Evolutionary conservation across 2,888 invertebrate species (phyloP).

Genomic region (Ormyrus pomaceus): DNA sequence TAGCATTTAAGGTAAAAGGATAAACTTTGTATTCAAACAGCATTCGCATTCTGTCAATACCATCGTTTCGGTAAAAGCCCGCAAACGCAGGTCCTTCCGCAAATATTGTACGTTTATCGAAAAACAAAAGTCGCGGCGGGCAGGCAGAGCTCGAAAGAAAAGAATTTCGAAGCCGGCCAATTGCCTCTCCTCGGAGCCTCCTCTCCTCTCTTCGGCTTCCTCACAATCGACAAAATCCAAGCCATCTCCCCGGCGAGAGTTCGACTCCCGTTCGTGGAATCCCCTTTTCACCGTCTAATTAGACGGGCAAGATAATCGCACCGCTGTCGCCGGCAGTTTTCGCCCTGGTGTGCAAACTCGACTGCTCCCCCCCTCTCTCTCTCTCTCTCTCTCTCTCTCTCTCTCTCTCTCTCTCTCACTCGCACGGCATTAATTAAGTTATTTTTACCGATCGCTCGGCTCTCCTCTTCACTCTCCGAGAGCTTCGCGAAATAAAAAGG

Average conservation of each 20-base stretch:
- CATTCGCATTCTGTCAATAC: too few relatives aligned
- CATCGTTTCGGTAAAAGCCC: neutral
- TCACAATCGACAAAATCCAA: conserved; percentile 47
- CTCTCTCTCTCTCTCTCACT: too few relatives aligned
- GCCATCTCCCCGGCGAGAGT: conserved; percentile 23
- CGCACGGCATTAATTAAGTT: conserved; percentile 69
- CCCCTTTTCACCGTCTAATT: conserved; percentile 69
- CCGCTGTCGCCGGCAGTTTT: conserved; percentile 47
- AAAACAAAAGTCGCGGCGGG: conserved; percentile 24
- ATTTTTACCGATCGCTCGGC: conserved; percentile 66
- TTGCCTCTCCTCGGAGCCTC: neutral
- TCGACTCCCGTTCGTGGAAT: conserved; percentile 57
- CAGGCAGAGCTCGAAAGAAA: neutral
- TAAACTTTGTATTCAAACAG: neutral
- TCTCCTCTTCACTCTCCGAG: neutral
- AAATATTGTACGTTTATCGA: conserved; percentile 50
- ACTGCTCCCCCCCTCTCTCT: too few relatives aligned
- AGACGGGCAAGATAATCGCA: conserved; percentile 68
- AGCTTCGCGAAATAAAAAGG: neutral
- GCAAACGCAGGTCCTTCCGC: conserved; percentile 26
- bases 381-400: too few relatives aligned
- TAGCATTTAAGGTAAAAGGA: neutral
- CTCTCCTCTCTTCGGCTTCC: conserved; percentile 8
- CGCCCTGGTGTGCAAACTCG: too few relatives aligned
- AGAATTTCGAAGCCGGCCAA: neutral